Evolutionary conservation across 2,113 vertebrate genomes (phyloP).

Genomic region (Phycodurus eques): DNA sequence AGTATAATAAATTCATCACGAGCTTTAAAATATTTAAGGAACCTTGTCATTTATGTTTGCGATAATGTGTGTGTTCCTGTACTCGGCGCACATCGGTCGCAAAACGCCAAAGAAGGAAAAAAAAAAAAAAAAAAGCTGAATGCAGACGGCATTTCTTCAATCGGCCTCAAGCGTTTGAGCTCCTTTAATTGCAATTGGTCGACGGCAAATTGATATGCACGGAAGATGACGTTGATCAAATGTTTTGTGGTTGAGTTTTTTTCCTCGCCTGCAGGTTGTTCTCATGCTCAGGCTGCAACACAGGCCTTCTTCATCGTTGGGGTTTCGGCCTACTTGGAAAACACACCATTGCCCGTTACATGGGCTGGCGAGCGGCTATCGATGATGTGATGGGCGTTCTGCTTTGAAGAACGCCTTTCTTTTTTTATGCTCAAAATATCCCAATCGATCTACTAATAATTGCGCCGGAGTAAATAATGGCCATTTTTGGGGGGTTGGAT

Average conservation of each 20-base stretch:
- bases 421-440: background rate
- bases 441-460: no score
- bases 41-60: background rate
- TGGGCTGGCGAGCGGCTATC: background rate
- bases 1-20: background rate
- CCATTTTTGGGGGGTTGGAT: no score
- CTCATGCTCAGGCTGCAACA: slow-evolving; percentile 4
- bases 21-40: background rate
- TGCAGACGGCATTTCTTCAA: background rate
- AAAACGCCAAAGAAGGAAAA: background rate
- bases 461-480: no score
- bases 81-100: background rate
- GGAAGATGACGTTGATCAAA: slow-evolving; percentile 5
- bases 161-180: background rate
- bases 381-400: background rate
- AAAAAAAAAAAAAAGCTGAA: background rate
- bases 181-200: background rate
- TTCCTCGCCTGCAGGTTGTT: slow-evolving; percentile 5
- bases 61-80: background rate
- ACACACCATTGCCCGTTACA: background rate
- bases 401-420: background rate
- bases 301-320: background rate
- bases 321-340: background rate
- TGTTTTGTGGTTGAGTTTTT: background rate
- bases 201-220: background rate